Base-by-base conservation (phyloP, 2,888 invertebrate species). In the Ichneumoninae sp. region DNA sequence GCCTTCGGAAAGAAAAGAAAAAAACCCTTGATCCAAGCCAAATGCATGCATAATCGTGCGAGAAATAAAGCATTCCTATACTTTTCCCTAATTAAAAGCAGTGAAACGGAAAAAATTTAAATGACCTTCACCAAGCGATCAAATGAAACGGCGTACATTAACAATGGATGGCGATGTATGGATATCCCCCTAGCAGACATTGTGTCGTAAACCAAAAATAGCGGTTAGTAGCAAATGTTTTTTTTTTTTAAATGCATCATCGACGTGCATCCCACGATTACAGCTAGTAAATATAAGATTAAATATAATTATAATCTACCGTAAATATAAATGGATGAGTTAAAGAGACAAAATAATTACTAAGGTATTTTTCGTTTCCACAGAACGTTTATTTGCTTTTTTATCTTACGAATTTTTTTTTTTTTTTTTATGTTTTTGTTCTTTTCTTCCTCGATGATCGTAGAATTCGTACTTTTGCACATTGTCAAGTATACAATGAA, bases 291-390 rank as follows among this genome's bases (percentile, higher is more conserved):
- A 60, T 30, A 60, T 60, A 60, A 60, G 26, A 30, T 30, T 60
- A 74, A 63, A 74, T 74, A 33, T 30, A 33, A 3, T 63, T 74
- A 74, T 30, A 47, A 30, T 63, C 63, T 63, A 79, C 68, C 54
- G 63, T 78, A 85, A 69, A 30, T 74, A 76, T 65, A 79, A 85
- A 76, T 85, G 85, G 85, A 85, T 85, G 82, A 85, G 89, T 91
- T 91, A 91, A 90, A 89, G 90, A 91, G 92, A 92, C 92, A 91
- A 92, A 92, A 92, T 92, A 91, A 92, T 92, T 87, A 92, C 91
- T 91, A 92, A 92, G 91, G 91, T 91, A 87, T 92, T 87, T 82
- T 91, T 91, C 89, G 86, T 91, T 92, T 92, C 90, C 88, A 91
- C 85, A 92, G 89, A 90, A 89, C 88, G 88, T 92, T 91, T 92